phyloP scores from a whole-genome alignment of 2,888 invertebrate species.

The Sinopyrophorus schimmeli region DNA sequence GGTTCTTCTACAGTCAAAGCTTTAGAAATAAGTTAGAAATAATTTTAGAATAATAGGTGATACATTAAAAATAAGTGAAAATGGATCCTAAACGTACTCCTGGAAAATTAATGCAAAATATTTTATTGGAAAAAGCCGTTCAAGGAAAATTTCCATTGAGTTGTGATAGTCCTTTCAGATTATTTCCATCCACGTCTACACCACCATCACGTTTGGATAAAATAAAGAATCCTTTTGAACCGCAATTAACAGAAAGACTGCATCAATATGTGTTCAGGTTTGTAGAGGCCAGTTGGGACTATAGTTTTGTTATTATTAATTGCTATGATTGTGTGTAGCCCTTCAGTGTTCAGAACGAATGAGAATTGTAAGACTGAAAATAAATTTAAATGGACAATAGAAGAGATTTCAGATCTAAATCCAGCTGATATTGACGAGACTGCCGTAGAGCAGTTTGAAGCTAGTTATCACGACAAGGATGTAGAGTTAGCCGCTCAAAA shows the following conservation, averaged over 20 bases:
- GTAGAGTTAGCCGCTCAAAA: slow-evolving; percentile 68
- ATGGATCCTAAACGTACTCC: slow-evolving; percentile 6
- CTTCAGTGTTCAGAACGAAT: slow-evolving; percentile 51
- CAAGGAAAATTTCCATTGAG: slow-evolving; percentile 29
- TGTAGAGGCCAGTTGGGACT: too few species aligned
- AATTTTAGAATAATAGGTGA: too few species aligned
- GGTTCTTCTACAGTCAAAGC: too few species aligned
- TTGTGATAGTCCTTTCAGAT: slow-evolving; percentile 50
- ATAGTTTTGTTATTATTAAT: slow-evolving; percentile 5
- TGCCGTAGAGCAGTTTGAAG: slow-evolving; percentile 64
- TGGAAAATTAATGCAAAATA: slow-evolving; percentile 25
- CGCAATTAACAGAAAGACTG: slow-evolving; percentile 64
- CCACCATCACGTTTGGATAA: slow-evolving; percentile 62
- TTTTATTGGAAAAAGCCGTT: slow-evolving; percentile 23
- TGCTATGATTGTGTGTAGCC: slow-evolving; percentile 47
- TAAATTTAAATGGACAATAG: slow-evolving; percentile 71
- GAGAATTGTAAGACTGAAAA: slow-evolving; percentile 53
- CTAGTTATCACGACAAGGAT: slow-evolving; percentile 65
- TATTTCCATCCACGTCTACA: slow-evolving; percentile 56
- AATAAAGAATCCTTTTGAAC: slow-evolving; percentile 71
- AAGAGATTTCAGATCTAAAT: slow-evolving; percentile 67
- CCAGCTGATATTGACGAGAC: slow-evolving; percentile 71
- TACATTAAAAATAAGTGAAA: not conserved
- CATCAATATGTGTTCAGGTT: slow-evolving; percentile 73
- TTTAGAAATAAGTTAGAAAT: too few species aligned